Conservation (phyloP, 2,113 vertebrate species). For the Nycticorax nycticorax region DNA sequence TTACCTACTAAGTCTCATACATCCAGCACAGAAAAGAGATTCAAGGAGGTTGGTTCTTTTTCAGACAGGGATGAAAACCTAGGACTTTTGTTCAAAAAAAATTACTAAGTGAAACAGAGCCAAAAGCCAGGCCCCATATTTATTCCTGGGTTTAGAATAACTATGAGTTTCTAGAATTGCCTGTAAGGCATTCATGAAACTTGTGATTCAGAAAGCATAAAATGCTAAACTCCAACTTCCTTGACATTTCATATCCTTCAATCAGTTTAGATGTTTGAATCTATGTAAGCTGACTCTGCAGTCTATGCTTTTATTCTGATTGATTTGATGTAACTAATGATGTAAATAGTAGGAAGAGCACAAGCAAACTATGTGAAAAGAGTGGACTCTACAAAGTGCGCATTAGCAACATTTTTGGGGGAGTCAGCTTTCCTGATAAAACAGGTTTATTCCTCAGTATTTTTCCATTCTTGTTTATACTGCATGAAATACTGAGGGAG, state of each 20-base stretch:
- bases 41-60: neutral
- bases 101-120: neutral
- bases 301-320: neutral
- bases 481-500: neutral
- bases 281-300: neutral
- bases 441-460: neutral
- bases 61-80: neutral
- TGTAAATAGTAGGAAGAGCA: neutral
- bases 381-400: neutral
- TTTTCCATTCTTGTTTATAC: neutral
- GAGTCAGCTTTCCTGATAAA: neutral
- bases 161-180: neutral
- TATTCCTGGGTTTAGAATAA: neutral
- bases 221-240: neutral
- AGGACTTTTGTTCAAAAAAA: neutral
- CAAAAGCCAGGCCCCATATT: neutral
- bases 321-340: neutral
- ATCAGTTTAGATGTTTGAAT: neutral
- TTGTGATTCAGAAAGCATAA: neutral
- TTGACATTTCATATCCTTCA: neutral
- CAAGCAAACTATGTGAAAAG: neutral
- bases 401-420: neutral
- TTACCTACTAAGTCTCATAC: neutral
- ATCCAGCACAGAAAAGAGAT: slow-evolving; percentile 11
- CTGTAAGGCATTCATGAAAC: neutral